Evolutionary conservation across 2,797 vertebrate genomes (phyloP).

Genomic region (Garrulus glandarius): DNA sequence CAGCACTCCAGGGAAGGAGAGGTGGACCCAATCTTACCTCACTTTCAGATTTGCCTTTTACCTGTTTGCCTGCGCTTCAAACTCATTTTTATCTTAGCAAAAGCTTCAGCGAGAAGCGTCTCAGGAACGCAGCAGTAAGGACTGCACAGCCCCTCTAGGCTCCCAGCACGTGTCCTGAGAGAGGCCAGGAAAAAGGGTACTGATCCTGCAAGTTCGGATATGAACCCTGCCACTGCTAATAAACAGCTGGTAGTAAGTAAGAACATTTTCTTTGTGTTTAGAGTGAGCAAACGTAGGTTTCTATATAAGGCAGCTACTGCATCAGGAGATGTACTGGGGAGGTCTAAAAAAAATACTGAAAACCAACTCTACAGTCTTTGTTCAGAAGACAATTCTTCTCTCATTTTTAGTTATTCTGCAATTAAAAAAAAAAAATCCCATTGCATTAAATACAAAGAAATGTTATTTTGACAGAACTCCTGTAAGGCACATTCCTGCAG

Average conservation of each 20-base stretch:
- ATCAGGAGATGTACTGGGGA: slow-evolving; percentile 7
- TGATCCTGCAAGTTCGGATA: not conserved
- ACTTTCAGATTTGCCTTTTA: not conserved
- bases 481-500: slow-evolving; percentile 30
- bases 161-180: not conserved
- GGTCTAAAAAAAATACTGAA: not conserved
- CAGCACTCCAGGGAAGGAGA: not conserved
- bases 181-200: not conserved
- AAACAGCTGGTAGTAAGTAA: not conserved
- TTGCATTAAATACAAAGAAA: slow-evolving; percentile 44
- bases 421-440: not conserved
- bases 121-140: not conserved
- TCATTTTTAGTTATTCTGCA: slow-evolving; percentile 44
- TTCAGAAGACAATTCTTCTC: slow-evolving; percentile 61
- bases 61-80: not conserved
- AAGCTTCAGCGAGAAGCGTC: not conserved
- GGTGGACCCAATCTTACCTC: not conserved
- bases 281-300: not conserved
- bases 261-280: not conserved
- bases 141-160: not conserved
- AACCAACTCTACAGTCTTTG: slow-evolving; percentile 13
- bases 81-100: not conserved
- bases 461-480: slow-evolving; percentile 65
- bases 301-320: slow-evolving; percentile 30
- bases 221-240: not conserved